Evolutionary conservation across 2,888 invertebrate species (phyloP).

Genomic region (Arge pagana): DNA sequence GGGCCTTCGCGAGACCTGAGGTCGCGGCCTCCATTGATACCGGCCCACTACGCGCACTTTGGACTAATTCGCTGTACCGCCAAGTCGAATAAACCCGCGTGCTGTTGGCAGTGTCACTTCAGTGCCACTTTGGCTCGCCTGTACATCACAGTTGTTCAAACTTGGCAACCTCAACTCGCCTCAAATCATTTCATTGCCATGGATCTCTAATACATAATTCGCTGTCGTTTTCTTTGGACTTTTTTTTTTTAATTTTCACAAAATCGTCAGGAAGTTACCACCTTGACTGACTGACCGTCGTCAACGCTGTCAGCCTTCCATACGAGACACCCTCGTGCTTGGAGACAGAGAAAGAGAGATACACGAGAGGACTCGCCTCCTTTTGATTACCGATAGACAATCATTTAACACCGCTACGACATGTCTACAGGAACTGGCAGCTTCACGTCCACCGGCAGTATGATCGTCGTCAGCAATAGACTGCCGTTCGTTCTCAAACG

Average conservation of each 20-base stretch:
- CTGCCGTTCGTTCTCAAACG: constrained; percentile 84
- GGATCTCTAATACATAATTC: constrained; percentile 3
- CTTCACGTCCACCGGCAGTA: constrained; percentile 64
- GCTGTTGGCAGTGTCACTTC: constrained; percentile 44
- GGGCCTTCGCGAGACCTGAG: constrained; percentile 28
- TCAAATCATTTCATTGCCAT: neutral
- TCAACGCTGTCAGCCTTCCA: constrained; percentile 4
- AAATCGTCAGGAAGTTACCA: neutral
- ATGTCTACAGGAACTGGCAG: constrained; percentile 52
- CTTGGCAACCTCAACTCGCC: neutral
- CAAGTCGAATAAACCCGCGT: constrained; percentile 51
- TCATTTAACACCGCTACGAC: constrained; percentile 20
- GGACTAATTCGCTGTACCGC: constrained; percentile 48
- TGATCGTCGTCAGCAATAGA: constrained; percentile 91
- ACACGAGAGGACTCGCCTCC: constrained; percentile 16
- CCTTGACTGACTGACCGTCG: constrained; percentile 7
- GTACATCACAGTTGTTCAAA: constrained; percentile 41
- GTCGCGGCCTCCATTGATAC: constrained; percentile 52
- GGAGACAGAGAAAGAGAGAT: constrained; percentile 18
- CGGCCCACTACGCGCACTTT: constrained; percentile 46
- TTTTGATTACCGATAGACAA: constrained; percentile 5
- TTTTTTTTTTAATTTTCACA: no score
- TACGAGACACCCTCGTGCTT: constrained; percentile 24
- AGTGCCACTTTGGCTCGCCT: constrained; percentile 48
- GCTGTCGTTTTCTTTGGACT: constrained; percentile 17